Base-by-base conservation (phyloP, 37 sponge, comb jelly and placozoan genomes). In the Agelas oroides region DNA sequence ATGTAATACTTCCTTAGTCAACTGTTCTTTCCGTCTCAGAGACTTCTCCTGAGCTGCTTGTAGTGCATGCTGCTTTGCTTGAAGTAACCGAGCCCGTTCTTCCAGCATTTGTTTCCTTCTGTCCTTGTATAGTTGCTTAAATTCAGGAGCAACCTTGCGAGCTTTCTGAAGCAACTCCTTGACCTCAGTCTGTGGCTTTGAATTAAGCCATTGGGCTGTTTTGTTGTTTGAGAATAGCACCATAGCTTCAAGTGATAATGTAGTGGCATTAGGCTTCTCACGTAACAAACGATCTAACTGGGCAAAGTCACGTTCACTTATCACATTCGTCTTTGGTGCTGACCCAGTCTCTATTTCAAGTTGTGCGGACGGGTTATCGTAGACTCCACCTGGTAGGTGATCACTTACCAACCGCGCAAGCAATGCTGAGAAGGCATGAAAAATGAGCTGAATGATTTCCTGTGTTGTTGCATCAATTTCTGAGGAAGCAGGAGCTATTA, bases 271-370 rank as follows among this genome's bases (percentile, higher is more conserved):
- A 19, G 87, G 87, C 55, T 86, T 86, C 60, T 86, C 79, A 5
- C 79, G 3, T 28, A 79, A 56, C 0, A 79, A 30, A n/a, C 80
- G 62, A 65, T 86, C 87, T 18, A 86, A 41, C 33, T 77, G 18
- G 0, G 71, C 86, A 57, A 85, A 85, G 30, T 76, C 77, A 8
- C 86, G 8, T 31, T 86, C 80, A 79, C 87, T 86, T 27, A 86
- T 46, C 0, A 36, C 37, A 56, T 86, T 86, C 5, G 73, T 58
- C 0, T 67, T 85, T 15, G 86, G 78, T 1, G 76, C 86, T n/a
- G 78, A 70, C 28, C 30, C 56, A 6, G 72, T 85, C 31, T 85
- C 78, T 25, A 37, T 34, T 13, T 8, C 17, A 2, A 70, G 38
- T 53, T 70, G 58, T 36, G 3, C 35, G n/a, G 23, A 53, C 5